Evolutionary conservation across 2,797 vertebrate genomes (phyloP).

Genomic region (Phoebastria nigripes): DNA sequence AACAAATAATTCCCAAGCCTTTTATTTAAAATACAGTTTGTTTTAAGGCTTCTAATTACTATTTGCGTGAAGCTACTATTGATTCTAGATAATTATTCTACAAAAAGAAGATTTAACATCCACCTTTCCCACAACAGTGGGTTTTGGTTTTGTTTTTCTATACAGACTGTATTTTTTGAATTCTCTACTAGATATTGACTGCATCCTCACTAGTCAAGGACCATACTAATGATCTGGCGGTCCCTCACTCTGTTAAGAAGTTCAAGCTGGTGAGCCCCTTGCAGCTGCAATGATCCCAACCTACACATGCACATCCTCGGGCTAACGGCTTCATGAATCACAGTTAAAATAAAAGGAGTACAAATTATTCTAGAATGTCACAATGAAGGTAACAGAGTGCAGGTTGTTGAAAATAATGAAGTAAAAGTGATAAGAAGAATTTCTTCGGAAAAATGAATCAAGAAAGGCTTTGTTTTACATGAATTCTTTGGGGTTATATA

Average conservation of each 20-base stretch:
- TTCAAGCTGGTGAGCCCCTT: neutral
- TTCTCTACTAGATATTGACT: neutral
- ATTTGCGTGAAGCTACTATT: neutral
- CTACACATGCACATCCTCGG: rapidly evolving
- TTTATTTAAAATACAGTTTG: neutral
- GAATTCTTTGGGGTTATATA: neutral
- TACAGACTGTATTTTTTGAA: neutral
- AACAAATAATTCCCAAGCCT: neutral
- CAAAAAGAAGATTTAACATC: neutral
- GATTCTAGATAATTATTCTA: neutral
- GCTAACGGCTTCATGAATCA: neutral
- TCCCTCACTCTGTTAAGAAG: neutral
- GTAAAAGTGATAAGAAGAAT: neutral
- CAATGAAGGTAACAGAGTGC: neutral
- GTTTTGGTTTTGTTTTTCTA: neutral
- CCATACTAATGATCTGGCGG: neutral
- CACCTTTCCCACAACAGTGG: neutral
- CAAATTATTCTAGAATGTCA: neutral
- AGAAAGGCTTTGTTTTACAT: neutral
- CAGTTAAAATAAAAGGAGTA: neutral
- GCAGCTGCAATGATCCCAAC: neutral
- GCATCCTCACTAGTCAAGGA: neutral
- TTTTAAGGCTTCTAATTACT: neutral
- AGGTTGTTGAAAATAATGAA: neutral
- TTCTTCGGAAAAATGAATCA: neutral